These are phyloP conservation scores for Mesocentrotus franciscanus DNA, from an alignment of 53 echinoderm and acorn worm genomes.

Conservation along the genomic window DNA sequence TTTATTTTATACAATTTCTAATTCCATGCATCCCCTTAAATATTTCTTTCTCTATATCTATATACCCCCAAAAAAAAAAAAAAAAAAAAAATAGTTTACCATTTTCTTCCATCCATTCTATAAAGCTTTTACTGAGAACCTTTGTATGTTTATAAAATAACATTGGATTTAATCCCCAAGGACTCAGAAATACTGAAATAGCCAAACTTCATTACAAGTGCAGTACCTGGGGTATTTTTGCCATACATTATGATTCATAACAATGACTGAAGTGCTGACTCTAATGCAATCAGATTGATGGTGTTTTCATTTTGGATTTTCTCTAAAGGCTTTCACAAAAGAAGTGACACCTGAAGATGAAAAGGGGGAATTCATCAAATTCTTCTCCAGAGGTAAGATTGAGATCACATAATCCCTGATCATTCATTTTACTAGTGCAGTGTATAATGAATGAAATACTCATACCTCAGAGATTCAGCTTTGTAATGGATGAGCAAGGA, in stretches of 20 bases:
- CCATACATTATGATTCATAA: neutral
- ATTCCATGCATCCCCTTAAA: neutral
- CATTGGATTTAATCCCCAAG: neutral
- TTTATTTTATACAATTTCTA: neutral
- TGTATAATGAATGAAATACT: neutral
- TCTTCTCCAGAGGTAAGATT: neutral
- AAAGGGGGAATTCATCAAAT: neutral
- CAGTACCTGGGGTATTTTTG: neutral
- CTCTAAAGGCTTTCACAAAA: neutral
- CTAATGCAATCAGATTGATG: constrained; percentile 11
- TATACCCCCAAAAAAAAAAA: neutral
- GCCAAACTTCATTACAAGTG: neutral
- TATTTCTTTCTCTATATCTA: neutral
- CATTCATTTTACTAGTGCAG: neutral
- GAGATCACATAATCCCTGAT: neutral
- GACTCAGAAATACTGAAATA: neutral
- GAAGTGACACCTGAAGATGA: neutral
- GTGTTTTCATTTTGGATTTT: constrained; percentile 12
- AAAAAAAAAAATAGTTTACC: neutral
- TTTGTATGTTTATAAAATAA: neutral
- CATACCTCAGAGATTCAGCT: neutral
- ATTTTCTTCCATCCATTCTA: neutral
- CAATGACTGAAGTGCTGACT: neutral
- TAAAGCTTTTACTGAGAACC: neutral
- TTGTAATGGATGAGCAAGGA: neutral